Conservation (phyloP, 2,113 vertebrate genomes). For the Phalacrocorax aristotelis region DNA sequence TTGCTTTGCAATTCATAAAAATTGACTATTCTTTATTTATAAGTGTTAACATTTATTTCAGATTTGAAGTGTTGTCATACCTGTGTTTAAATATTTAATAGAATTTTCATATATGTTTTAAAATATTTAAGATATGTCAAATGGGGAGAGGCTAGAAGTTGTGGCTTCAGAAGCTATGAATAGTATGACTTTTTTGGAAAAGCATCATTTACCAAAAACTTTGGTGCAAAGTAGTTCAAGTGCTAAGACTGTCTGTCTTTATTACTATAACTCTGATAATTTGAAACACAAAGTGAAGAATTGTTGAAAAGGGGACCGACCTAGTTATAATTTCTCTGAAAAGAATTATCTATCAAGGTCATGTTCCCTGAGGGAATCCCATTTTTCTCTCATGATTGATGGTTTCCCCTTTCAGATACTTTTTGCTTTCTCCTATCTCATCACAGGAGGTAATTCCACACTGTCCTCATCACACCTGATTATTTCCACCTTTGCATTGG, state of each 20-base stretch:
- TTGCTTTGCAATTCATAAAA: conserved; percentile 5
- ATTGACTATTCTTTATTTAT: neutral
- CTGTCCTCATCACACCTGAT: neutral
- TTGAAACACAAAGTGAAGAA: neutral
- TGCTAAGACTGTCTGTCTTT: neutral
- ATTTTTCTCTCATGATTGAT: neutral
- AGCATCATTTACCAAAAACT: neutral
- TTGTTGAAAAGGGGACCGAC: neutral
- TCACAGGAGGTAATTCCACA: neutral
- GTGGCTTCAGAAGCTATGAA: neutral
- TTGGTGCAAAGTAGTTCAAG: neutral
- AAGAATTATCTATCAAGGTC: neutral
- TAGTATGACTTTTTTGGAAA: neutral
- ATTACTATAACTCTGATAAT: neutral
- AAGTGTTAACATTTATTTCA: neutral
- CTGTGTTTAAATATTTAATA: conserved; percentile 7
- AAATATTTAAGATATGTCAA: neutral
- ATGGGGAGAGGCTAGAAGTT: neutral
- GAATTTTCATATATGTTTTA: neutral
- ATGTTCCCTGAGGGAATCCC: neutral
- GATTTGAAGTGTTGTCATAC: neutral
- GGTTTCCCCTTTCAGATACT: neutral
- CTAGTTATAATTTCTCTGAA: neutral
- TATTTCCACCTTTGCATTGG: neutral
- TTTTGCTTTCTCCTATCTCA: neutral